Base-by-base conservation (phyloP, 30 jellyfish, hydroid and myxozoan genomes). In the Hydractinia symbiolongicarpus region DNA sequence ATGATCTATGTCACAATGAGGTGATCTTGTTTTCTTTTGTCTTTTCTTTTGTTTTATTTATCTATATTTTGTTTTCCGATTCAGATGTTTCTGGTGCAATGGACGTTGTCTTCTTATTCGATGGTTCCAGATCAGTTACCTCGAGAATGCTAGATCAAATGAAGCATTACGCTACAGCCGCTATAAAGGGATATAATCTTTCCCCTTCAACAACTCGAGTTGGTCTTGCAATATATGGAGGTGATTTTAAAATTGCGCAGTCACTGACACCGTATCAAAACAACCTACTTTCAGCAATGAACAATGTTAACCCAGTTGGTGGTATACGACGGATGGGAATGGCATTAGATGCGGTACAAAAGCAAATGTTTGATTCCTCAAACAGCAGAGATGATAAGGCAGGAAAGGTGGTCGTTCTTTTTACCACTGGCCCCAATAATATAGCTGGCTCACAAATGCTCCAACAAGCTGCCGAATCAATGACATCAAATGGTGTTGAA, bases 51-150 rank as follows among this genome's bases (percentile, higher is more conserved):
- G 69, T 58, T 58, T 58, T 11, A 16, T 58, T 13, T 13, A 58
- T 11, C 19, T 13, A 58, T 58, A 16, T 58, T 13, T 58, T 58
- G 15, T 16, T 58, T 3, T 58, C 17, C 3, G 51, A 75, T 66
- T 50, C 84, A 83, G 89, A 82, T 61, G 90, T 84, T 54, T 54
- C 82, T 52, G 95, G 94, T 10, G 89, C 21, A 51, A 52, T 76
- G 14, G 98, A 92, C 81, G 79, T 92, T 16, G 87, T 92, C 1
- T 77, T 92, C 68, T 75, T 88, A 16, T 14, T 87, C 61, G 98
- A 92, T 76, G 94, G 90, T 10, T 86, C 98, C 5, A 61, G 50
- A 4, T 13, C 15, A 10, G 87, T 83, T n/a, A 14, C 84, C 0
- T 53, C 4, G 5, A 10, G 56, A 16, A 52, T 50, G 4, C 84